phyloP scores from a whole-genome alignment of 2,113 vertebrate genomes.

The Strigops habroptila region DNA sequence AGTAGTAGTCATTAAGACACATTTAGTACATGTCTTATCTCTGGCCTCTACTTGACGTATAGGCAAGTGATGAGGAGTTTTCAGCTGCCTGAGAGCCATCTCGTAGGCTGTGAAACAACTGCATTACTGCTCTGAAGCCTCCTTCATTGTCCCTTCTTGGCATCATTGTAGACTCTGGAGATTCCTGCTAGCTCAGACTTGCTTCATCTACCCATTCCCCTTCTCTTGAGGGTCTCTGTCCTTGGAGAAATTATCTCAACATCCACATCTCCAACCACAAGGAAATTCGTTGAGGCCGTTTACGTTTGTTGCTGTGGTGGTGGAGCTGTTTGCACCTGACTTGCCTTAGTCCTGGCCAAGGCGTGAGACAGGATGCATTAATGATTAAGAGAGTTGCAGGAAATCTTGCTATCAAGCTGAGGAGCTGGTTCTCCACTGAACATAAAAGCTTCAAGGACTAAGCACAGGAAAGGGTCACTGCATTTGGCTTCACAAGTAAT shows the following conservation, averaged over 20 bases:
- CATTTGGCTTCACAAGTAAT: background rate
- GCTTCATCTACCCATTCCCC: background rate
- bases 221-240: background rate
- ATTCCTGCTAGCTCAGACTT: background rate
- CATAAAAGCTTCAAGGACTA: background rate
- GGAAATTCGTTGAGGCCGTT: background rate
- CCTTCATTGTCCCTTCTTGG: background rate
- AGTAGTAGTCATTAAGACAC: background rate
- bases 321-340: background rate
- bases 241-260: background rate
- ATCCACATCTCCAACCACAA: background rate
- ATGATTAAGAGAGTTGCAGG: background rate
- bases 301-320: background rate
- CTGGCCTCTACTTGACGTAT: background rate
- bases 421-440: background rate
- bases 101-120: background rate
- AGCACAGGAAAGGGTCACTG: background rate
- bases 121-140: background rate
- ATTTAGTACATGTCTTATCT: background rate
- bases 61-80: background rate
- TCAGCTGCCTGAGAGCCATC: background rate
- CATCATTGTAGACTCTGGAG: background rate
- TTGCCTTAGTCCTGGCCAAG: background rate
- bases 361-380: background rate
- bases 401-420: background rate